Percentiles rank a stretch among this genome's conserved stretches.
Evolutionary conservation across 2,113 vertebrate genomes (phyloP).

Genomic region (Astatotilapia flaviijosephi): DNA sequence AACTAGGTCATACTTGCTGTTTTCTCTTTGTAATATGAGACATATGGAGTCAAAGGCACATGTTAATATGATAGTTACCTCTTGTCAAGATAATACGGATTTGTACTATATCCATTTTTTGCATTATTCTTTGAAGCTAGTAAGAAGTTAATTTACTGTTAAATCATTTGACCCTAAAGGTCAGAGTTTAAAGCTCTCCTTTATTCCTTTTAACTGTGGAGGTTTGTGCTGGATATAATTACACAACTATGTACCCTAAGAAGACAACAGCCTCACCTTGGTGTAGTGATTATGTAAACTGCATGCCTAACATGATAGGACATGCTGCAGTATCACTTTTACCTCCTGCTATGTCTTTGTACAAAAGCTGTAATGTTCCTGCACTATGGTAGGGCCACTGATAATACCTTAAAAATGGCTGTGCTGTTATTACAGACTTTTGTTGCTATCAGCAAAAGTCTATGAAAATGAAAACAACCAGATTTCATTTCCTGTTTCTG

Average conservation of each 20-base stretch:
- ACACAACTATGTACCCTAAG: constrained; percentile 1
- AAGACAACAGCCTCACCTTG: background rate
- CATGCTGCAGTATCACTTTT: constrained; percentile 30
- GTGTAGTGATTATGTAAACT: background rate
- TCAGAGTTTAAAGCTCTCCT: background rate
- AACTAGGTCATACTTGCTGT: background rate
- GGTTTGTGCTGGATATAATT: constrained; percentile 24
- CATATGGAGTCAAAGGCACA: background rate
- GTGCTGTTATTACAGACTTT: background rate
- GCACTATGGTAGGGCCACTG: background rate
- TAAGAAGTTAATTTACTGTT: background rate
- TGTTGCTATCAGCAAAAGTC: background rate
- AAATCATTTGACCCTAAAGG: background rate
- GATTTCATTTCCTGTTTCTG: constrained; percentile 47
- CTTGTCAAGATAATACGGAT: background rate
- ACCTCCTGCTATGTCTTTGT: background rate
- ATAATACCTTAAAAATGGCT: background rate
- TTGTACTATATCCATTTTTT: background rate
- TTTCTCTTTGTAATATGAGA: background rate
- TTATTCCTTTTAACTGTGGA: background rate
- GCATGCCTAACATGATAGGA: constrained; percentile 40
- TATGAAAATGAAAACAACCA: constrained; percentile 23
- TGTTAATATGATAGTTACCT: background rate
- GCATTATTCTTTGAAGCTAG: constrained; percentile 11
- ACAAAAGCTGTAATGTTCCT: background rate